Evolutionary conservation across 2,797 vertebrate species (phyloP), one percentile per base, ranked within the genome.

Genomic region (Lepidocolaptes lacrymiger): DNA sequence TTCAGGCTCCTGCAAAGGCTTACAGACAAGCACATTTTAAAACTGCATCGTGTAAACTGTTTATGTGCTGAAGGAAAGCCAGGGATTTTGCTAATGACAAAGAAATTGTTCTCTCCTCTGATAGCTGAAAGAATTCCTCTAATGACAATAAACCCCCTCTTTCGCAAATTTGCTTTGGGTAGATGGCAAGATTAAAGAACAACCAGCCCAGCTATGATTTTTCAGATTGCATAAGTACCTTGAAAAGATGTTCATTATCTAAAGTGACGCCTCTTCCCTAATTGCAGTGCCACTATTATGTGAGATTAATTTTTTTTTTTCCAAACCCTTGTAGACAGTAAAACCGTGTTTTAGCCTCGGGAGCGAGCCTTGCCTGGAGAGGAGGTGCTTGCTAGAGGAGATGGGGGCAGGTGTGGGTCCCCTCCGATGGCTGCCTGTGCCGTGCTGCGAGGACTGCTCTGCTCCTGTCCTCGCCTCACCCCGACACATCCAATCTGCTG

Each of bases 401-500:
- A 37, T 12, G 74, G 87, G 80, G 77, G 69, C 73, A 78, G 46
- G 73, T 71, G 92, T 15, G 32, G 87, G 91, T 87, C 85, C 71
- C 81, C 74, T 76, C 82, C 24, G 61, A 80, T 12, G 68, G 94
- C 88, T 23, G 74, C 85, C 82, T 32, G 24, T 91, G 85, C 82
- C n/a, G 27, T 63, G 92, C 76, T 67, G 67, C 5, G 2, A 93
- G 94, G 92, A 95, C 91, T 17, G 64, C 71, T 24, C 85, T 77
- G 95, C 95, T 95, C 84, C 90, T 90, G 94, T 97, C 97, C 97
- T 96, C 76, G 9, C 43, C 9, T 97, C 88, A 93, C 97, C 96
- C 96, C 86, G 69, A 87, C 81, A 87, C 89, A 78, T 73, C 71
- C 93, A 83, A 63, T 92, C 69, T 82, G 34, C 88, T 56, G 94